A percentile compares a stretch with the other conserved stretches of the same genome.
Evolutionary conservation across 1,140 invertebrate species (phyloP).

Genomic region (Oryzaephilus surinamensis): DNA sequence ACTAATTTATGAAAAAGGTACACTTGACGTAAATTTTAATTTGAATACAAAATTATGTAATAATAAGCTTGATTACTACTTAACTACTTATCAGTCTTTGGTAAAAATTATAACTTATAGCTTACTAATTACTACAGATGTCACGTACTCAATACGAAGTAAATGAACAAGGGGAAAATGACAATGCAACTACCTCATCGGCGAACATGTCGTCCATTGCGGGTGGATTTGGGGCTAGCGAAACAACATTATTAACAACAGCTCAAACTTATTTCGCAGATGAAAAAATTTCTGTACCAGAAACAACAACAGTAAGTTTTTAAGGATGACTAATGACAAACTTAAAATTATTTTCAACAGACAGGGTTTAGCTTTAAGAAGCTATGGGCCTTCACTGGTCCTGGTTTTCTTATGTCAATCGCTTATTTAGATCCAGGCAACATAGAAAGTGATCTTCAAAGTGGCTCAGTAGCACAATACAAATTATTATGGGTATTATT

Average conservation of each 20-base stretch:
- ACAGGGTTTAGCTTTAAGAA: conserved; percentile 71
- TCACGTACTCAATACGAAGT: no score
- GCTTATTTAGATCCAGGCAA: conserved; percentile 91
- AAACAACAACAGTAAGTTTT: conserved; percentile 31
- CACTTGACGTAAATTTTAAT: no score
- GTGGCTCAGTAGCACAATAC: conserved; percentile 69
- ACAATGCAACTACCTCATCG: no score
- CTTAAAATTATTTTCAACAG: conserved; percentile 33
- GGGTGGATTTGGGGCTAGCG: no score
- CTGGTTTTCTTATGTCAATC: conserved; percentile 89
- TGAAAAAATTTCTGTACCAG: conserved; percentile 49
- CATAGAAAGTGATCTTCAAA: conserved; percentile 86
- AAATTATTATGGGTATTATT: conserved; percentile 82
- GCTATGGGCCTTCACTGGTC: conserved; percentile 89
- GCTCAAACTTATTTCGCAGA: conserved; percentile 50
- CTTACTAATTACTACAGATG: no score
- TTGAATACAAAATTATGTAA: no score
- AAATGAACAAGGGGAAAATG: no score
- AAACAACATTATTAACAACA: conserved; percentile 25
- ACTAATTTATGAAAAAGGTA: no score
- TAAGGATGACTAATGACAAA: background rate
- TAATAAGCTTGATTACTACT: no score
- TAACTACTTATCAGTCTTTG: no score
- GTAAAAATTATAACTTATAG: no score
- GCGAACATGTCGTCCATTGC: no score